Percentiles rank a stretch among this genome's conserved stretches.
Conservation (phyloP, 2,797 vertebrate genomes). For the Tympanoctomys barrerae region DNA sequence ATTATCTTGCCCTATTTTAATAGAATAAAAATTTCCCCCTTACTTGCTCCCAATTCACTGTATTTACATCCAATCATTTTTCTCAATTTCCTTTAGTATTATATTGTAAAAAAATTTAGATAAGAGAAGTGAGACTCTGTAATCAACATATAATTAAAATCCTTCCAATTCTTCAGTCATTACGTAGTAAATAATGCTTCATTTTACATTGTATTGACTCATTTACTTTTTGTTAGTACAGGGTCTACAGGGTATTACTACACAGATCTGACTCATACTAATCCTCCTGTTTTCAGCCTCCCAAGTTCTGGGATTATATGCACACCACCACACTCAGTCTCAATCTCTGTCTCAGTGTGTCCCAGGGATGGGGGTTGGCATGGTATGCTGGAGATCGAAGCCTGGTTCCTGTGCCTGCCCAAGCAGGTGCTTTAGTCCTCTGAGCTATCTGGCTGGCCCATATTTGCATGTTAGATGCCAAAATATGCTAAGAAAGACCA, state of each 20-base stretch:
- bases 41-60: background rate
- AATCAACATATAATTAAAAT: slow-evolving; percentile 2
- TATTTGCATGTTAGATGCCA: background rate
- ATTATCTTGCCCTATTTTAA: background rate
- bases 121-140: background rate
- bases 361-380: too few relatives aligned
- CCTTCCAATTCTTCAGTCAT: background rate
- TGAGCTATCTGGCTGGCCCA: too few relatives aligned
- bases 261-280: too few relatives aligned
- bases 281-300: too few relatives aligned
- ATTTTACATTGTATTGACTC: background rate
- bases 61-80: background rate
- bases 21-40: background rate
- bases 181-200: background rate
- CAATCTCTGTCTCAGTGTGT: too few relatives aligned
- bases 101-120: background rate
- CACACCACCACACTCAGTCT: too few relatives aligned
- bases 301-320: too few relatives aligned
- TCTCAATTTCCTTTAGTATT: background rate
- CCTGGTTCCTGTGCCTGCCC: too few relatives aligned
- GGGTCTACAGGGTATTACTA: too few relatives aligned
- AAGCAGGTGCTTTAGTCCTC: too few relatives aligned
- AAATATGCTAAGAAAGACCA: background rate
- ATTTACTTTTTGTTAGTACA: background rate
- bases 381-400: too few relatives aligned